Evolutionary conservation across 2,888 invertebrate genomes (phyloP), one percentile per base, ranked within the genome.

Genomic region (Dynastes maya): DNA sequence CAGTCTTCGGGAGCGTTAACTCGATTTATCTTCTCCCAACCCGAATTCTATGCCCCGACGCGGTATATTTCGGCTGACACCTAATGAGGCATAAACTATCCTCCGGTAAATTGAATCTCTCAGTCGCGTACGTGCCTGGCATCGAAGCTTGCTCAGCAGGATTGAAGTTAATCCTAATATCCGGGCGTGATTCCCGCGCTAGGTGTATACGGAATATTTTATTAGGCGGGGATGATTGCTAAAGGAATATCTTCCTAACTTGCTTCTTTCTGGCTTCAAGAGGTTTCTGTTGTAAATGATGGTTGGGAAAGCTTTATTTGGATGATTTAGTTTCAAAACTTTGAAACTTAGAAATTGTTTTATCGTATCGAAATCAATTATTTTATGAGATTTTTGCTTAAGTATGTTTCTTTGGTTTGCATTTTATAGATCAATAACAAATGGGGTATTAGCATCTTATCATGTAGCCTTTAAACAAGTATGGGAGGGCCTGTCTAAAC

Each of bases 1-100:
- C 45, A 67, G 37, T 58, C 22, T 72, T 72, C 72, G 58, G 16
- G 58, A 58, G 40, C 9, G 32, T 22, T 72, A 58, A 72, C 72
- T 72, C 72, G 55, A 72, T 72, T 72, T 61, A 72, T 58, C 58
- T 45, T 58, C 51, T 58, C 22, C 58, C 40, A 37, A 37, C 32
- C 58, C 40, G 29, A 58, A 72, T 27, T 40, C 70, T 58, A 72
- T 58, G 58, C 16, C 58, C 40, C 22, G 40, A 13, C 58, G 58
- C 16, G 37, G 58, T 55, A 22, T 72, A 72, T 72, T 72, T 72
- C 40, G 58, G 27, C 72, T 61, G 72, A 72, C 72, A 72, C 58
- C 58, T 72, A 72, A 72, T 72, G 72, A 72, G 72, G 58, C 37
- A 58, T 58, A 72, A 67, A 72, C 58, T 72, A 72, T 72, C 72